These are phyloP conservation scores for Chrysemys picta DNA, from an alignment of 2,113 vertebrate genomes.

Conservation along the genomic window DNA sequence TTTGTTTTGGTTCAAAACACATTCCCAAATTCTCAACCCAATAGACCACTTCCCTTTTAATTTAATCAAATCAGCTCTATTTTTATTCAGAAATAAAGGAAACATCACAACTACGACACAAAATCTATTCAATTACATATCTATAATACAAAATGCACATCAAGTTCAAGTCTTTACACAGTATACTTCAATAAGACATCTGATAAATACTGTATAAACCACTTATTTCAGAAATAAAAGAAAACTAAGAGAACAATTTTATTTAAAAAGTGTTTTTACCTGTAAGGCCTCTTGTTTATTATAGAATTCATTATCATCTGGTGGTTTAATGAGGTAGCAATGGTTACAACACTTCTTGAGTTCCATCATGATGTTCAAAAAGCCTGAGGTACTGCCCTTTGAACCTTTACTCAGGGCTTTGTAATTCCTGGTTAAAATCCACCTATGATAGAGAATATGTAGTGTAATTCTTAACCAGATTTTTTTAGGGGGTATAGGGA, in stretches of 20 bases:
- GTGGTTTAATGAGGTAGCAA: conserved; percentile 99
- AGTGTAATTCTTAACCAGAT: not conserved
- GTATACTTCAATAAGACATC: not conserved
- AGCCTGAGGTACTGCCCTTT: conserved; percentile 98
- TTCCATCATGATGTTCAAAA: conserved; percentile 99
- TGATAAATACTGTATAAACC: not conserved
- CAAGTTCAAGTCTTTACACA: not conserved
- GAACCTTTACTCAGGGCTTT: conserved; percentile 98
- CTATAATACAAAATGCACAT: not conserved
- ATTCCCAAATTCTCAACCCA: not conserved
- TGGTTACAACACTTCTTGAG: conserved; percentile 99
- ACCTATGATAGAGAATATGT: conserved; percentile 75
- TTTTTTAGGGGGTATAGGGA: not conserved
- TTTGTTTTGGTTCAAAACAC: not conserved
- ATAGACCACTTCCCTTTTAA: not conserved
- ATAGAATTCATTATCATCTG: conserved; percentile 94
- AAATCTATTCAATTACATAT: not conserved
- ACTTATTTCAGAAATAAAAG: not conserved
- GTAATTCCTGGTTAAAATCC: conserved; percentile 99
- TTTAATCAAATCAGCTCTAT: not conserved
- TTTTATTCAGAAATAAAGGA: not conserved
- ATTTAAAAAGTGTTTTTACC: conserved; percentile 76
- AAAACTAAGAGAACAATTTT: not conserved
- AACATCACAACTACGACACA: not conserved
- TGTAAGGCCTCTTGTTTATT: conserved; percentile 96